Base-by-base conservation (phyloP, 2,113 vertebrate genomes). In the Dasyornis broadbenti region DNA sequence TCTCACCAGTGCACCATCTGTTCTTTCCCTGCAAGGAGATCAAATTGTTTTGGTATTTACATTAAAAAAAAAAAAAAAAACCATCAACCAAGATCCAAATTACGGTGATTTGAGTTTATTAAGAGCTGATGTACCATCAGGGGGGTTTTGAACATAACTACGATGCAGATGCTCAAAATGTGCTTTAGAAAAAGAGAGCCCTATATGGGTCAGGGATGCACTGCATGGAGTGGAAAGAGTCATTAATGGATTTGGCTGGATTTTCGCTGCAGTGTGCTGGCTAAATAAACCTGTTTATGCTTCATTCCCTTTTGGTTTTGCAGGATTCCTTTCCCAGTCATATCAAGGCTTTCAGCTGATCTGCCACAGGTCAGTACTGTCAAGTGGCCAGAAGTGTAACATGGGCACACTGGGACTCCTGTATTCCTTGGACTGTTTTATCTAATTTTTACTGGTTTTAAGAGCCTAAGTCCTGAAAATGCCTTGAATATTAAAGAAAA, bases 1-100 rank as follows among this genome's bases (percentile, higher is more conserved):
- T 66, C 69, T 63, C 92, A 93, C 59, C 84, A 92, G 63, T 27
- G 90, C 82, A 95, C 94, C 92, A 94, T 80, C 95, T 96, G 92
- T 20, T 95, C 90, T n/a, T 44, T n/a, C 88, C 54, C 27, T 44
- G 76, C 26, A 78, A 93, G 52, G 79, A 56, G 40, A 81, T 78
- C 60, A 75, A 92, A 90, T 15, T 59, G 42, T 40, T 92, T 83
- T 70, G 82, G 81, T 96, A 81, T 84, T 94, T 93, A 90, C 66
- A 44, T 57, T 23, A 30, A 69, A 81, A 95, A 59, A 70, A 28
- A 16, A 19, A 19, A 37, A 22, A n/a, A n/a, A 33, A 50, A 21
- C 40, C 71, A 76, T 21, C 57, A 92, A 31, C 23, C 15, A 78
- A 77, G 64, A 56, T 66, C 88, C 57, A 81, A 90, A 75, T 42